phyloP scores from a whole-genome alignment of 2,888 invertebrate genomes.

The Orthosia cruda region DNA sequence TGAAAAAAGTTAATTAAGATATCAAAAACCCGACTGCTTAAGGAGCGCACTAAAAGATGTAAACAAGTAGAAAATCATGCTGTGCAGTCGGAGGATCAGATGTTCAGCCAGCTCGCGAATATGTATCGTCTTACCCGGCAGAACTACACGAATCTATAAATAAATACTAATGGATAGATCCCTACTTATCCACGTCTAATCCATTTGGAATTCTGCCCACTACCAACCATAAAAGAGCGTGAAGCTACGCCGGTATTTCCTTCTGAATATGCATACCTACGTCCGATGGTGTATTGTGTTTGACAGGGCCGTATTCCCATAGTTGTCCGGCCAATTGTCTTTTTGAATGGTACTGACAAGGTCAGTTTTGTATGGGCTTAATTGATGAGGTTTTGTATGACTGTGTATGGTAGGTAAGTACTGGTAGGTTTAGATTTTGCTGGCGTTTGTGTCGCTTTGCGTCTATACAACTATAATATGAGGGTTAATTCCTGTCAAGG shows the following conservation, averaged over 20 bases:
- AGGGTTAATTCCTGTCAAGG: too few species aligned
- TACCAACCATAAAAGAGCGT: conserved; percentile 27
- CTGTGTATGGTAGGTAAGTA: background rate
- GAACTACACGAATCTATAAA: background rate
- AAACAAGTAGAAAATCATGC: too few species aligned
- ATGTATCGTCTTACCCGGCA: background rate
- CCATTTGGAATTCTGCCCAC: conserved; percentile 40
- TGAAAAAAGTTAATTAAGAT: too few species aligned
- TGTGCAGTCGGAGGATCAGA: too few species aligned
- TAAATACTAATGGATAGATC: background rate
- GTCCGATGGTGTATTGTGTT: conserved; percentile 84
- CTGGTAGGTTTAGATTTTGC: background rate
- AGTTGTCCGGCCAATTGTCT: conserved; percentile 78
- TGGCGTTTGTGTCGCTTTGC: background rate
- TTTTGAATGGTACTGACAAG: conserved; percentile 73
- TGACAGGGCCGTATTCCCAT: conserved; percentile 86
- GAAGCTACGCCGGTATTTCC: conserved; percentile 51
- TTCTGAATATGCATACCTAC: conserved; percentile 78
- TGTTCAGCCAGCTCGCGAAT: too few species aligned
- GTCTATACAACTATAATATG: too few species aligned
- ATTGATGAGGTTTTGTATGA: conserved; percentile 44
- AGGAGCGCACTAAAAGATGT: too few species aligned
- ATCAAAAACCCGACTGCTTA: too few species aligned
- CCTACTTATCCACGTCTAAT: background rate
- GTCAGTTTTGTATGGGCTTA: conserved; percentile 44